Base-by-base conservation (phyloP, 2,113 vertebrate genomes). In the Casuarius casuarius region DNA sequence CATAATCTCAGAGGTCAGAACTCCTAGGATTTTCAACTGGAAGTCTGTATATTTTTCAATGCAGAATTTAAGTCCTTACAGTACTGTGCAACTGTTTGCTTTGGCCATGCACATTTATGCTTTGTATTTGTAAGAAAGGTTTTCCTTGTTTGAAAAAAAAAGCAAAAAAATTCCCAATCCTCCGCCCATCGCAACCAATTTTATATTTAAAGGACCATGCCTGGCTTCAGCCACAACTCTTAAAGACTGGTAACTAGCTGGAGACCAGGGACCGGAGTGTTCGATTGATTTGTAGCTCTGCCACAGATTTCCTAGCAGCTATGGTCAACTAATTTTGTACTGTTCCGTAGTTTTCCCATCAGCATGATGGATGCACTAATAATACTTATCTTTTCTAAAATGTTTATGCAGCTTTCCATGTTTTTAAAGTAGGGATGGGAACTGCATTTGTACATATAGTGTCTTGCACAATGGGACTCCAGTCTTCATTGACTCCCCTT, bases 1-100 rank as follows among this genome's bases (percentile, higher is more conserved):
- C 75, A 49, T 38, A 79, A 82, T 62, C 79, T 74, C 59, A 93
- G 90, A 91, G 82, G 78, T 90, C 90, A 83, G 35, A 62, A 58
- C 63, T 49, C 78, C 35, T 12, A 63, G n/a, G 35, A 76, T 83
- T 92, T 93, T 93, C 74, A 63, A 0, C 75, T 82, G 94, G 49
- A 16, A 83, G 16, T 56, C 48, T 65, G 21, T 51, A 2, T 58
- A 21, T 77, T 85, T 93, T 79, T 75, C 48, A 83, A 0, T 52
- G n/a, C 21, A 3, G 3, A 66, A 87, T 62, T 89, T 63, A 63
- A 79, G 40, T 83, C 71, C 72, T 13, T 12, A 3, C 13, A 85
- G 42, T 28, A 31, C 13, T 33, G 26, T 25, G 23, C 35, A 42
- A 49, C 17, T 0, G 0, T 31, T 42, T 49, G 58, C 66, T 65